phyloP scores from a whole-genome alignment of 1,140 invertebrate genomes.

The Heterodera carotae region DNA sequence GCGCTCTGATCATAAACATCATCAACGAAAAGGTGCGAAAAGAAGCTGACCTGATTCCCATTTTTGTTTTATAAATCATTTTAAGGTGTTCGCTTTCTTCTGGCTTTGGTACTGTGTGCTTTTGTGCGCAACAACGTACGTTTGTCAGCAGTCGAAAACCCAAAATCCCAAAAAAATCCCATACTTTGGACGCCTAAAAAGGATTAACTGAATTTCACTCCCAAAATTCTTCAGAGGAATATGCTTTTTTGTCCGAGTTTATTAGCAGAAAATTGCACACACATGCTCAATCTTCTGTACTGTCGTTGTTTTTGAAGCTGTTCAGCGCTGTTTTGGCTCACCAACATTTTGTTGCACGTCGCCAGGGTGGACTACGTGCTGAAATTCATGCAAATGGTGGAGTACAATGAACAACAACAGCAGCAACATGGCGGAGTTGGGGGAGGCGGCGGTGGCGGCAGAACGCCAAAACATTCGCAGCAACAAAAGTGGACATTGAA shows the following conservation, averaged over 20 bases:
- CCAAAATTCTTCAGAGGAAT: too few relatives aligned
- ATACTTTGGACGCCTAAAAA: too few relatives aligned
- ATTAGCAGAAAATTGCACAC: too few relatives aligned
- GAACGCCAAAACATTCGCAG: slow-evolving; percentile 10
- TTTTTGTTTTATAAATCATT: not conserved
- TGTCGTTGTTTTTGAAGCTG: slow-evolving; percentile 37
- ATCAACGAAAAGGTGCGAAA: slow-evolving; percentile 62
- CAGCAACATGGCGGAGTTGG: not conserved
- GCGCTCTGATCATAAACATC: slow-evolving; percentile 64
- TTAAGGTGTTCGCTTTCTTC: slow-evolving; percentile 63
- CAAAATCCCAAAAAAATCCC: too few relatives aligned
- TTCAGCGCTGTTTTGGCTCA: slow-evolving; percentile 62
- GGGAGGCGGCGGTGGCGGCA: not conserved
- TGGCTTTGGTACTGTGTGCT: slow-evolving; percentile 65
- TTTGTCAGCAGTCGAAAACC: slow-evolving; percentile 11
- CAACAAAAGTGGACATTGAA: not conserved
- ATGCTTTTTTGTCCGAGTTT: too few relatives aligned
- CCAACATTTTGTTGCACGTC: slow-evolving; percentile 51
- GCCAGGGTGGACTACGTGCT: slow-evolving; percentile 62
- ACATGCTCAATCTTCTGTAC: too few relatives aligned
- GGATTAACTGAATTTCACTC: too few relatives aligned
- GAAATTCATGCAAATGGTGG: slow-evolving; percentile 64
- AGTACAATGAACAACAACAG: slow-evolving; percentile 32
- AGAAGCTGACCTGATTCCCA: too few relatives aligned
- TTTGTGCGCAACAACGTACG: slow-evolving; percentile 58